Base-by-base conservation (phyloP, 2,797 vertebrate genomes). In the Sciurus vulgaris region DNA sequence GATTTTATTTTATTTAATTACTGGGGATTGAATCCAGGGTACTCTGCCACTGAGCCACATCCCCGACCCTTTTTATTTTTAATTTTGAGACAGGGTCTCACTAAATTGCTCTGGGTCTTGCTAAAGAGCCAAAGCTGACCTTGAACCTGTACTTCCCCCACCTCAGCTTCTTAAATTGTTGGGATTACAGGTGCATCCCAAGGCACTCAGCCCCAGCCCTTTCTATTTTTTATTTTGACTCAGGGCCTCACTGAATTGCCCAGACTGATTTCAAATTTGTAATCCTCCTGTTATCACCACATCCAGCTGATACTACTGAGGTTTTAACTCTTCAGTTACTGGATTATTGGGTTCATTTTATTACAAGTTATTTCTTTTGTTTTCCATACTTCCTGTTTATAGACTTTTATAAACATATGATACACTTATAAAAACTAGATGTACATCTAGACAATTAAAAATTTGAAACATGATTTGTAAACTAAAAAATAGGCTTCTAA, bases 401-500 rank as follows among this genome's bases (percentile, higher is more conserved):
- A 59, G 82, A 24, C 20, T 77, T 74, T 92, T 49, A 74, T 92
- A 44, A 89, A 35, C 77, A 2, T 44, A 61, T 76, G 38, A 82
- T 63, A 70, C 30, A 86, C 17, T 41, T 84, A 41, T 33, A 86
- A 61, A 86, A 44, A 33, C 14, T 44, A 59, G 51, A 73, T 38
- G 24, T 54, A 20, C 26, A 41, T 5, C 9, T 59, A 67, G 30
- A 73, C 11, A 89, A 2, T 49, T 85, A 44, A 78, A 72, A 44
- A 4, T 49, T 92, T 90, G 35, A 59, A 92, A 93, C 13, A 35
- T 93, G 20, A 91, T 59, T 56, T 73, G 20, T 7, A 88, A 91
- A 93, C 67, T 86, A 35, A 79, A 93, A 85, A 94, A 73, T 63
- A 14, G 6, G 1, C 33, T 73, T 87, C 94, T 97, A 91, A 72